phyloP scores from a whole-genome alignment of 1,140 invertebrate genomes.

The Drosophila pallidifrons region DNA sequence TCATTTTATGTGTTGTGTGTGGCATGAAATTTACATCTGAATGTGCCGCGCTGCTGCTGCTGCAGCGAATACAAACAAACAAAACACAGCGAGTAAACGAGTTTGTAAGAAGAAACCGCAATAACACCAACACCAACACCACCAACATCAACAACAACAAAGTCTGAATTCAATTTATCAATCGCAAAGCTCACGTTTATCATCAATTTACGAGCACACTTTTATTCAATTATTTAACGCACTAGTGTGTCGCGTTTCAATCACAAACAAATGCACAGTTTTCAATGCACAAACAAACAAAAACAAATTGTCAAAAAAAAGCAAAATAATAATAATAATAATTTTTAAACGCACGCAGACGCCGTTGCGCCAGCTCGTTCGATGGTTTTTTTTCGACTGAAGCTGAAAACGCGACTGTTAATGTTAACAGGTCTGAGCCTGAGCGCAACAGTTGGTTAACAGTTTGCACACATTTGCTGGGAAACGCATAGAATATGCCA shows the following conservation, averaged over 20 bases:
- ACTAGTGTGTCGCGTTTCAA: constrained; percentile 39
- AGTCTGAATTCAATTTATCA: constrained; percentile 33
- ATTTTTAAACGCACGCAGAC: constrained; percentile 48
- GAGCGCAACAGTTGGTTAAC: constrained; percentile 51
- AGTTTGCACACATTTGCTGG: constrained; percentile 1
- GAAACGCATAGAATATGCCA: background rate
- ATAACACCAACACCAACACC: constrained; percentile 45
- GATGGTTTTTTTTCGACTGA: constrained; percentile 49
- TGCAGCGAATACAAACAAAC: constrained; percentile 48
- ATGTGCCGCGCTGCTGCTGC: constrained; percentile 44
- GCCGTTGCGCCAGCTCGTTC: constrained; percentile 44
- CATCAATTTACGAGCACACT: constrained; percentile 23
- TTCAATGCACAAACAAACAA: constrained; percentile 32
- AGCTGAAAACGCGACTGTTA: constrained; percentile 28
- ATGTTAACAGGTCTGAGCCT: background rate
- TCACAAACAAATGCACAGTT: constrained; percentile 24
- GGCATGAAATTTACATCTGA: constrained; percentile 40
- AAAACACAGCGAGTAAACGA: constrained; percentile 55
- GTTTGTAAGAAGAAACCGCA: constrained; percentile 48
- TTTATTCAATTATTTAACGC: constrained; percentile 27
- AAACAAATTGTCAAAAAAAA: constrained; percentile 49
- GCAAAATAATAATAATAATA: constrained; percentile 39
- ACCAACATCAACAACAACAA: constrained; percentile 22
- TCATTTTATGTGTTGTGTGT: constrained; percentile 18
- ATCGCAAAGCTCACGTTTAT: constrained; percentile 21